Evolutionary conservation across 2,113 vertebrate species (phyloP), one percentile per base, ranked within the genome.

Genomic region (Thomomys bottae): DNA sequence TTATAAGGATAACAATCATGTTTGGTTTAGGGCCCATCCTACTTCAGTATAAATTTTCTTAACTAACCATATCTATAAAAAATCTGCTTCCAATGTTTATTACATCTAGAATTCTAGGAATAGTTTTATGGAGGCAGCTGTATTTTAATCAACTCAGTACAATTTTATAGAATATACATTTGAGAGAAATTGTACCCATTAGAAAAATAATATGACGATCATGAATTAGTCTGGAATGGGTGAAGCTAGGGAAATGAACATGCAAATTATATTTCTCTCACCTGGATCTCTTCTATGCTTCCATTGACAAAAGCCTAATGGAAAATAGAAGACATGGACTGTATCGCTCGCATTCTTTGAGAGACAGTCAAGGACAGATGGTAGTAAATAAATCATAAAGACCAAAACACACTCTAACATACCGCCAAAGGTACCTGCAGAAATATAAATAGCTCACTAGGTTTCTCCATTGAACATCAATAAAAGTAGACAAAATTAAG

Each of bases 161-260:
- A 54, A 54, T 54, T 54, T 54, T 54, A 18, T 18, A 61, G 10
- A 36, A 32, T 64, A 89, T n/a, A 30, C 6, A 34, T 66, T 88
- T 64, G 34, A 91, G 9, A 91, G 49, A 54, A 54, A 61, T 71
- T 78, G 68, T 72, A 28, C 38, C 24, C n/a, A 66, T 71, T 3
- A 38, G 45, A 15, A 5, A 85, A 49, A 11, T 38, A 6, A 85
- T 84, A 63, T 1, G 49, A 38, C 12, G 45, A 64, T 8, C 21
- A 70, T 36, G 8, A 89, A 5, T 45, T 94, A 34, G 77, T 26
- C 76, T 81, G 49, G 30, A 84, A 71, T 61, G 30, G 17, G 76
- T 80, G 2, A 76, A 76, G 3, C 17, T 81, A 79, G n/a, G 42
- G 72, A 82, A 87, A 90, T 81, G 71, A 80, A 12, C 49, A 88